Percentiles rank a stretch among this genome's conserved stretches.
Evolutionary conservation across 1,140 invertebrate genomes (phyloP).

Genomic region (Drepana arcuata): DNA sequence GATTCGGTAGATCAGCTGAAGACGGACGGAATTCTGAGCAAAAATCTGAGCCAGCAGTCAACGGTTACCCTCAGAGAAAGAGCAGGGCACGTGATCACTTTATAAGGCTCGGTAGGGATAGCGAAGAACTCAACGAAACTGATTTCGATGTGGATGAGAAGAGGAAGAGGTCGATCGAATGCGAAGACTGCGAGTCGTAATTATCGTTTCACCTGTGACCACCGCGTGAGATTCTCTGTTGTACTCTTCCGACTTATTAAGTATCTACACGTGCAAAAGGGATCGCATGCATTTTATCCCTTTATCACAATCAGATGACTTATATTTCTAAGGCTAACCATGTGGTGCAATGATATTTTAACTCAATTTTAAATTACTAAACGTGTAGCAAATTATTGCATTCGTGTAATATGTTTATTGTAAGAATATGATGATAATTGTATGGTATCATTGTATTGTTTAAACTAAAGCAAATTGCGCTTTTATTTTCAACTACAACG

Average conservation of each 20-base stretch:
- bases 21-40: slow-evolving; percentile 41
- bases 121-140: slow-evolving; percentile 40
- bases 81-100: slow-evolving; percentile 52
- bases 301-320: too few species aligned
- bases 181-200: slow-evolving; percentile 50
- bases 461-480: too few species aligned
- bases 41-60: slow-evolving; percentile 33
- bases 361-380: too few species aligned
- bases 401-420: too few species aligned
- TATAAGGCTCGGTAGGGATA: slow-evolving; percentile 53
- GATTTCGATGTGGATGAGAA: slow-evolving; percentile 35
- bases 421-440: too few species aligned
- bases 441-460: too few species aligned
- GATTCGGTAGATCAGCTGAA: slow-evolving; percentile 41
- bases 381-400: too few species aligned
- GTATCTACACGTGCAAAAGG: too few species aligned
- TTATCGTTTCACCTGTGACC: slow-evolving; percentile 9
- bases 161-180: slow-evolving; percentile 43
- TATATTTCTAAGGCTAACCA: slow-evolving; percentile 21
- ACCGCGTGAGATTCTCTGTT: slow-evolving; percentile 5
- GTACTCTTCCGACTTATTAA: too few species aligned
- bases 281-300: too few species aligned
- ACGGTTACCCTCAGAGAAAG: slow-evolving; percentile 50
- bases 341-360: slow-evolving; percentile 22
- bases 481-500: too few species aligned